Conservation (phyloP, 2,888 invertebrate species). For the Drosophila colorata region DNA sequence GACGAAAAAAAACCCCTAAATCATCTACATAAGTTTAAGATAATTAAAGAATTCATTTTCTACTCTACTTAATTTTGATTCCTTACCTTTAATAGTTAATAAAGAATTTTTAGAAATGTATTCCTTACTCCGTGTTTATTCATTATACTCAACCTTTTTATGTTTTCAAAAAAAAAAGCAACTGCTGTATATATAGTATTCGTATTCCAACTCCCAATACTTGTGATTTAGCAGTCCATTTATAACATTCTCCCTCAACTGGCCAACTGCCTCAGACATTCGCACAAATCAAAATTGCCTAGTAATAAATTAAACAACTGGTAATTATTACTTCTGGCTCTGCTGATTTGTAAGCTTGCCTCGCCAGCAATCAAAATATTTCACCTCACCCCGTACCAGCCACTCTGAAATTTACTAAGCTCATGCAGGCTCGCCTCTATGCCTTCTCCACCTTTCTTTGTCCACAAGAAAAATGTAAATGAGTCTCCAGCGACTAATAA, state of each 20-base stretch:
- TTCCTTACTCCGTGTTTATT: background rate
- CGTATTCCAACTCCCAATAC: background rate
- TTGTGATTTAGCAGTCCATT: background rate
- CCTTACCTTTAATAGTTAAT: background rate
- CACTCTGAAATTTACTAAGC: background rate
- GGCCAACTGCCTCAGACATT: background rate
- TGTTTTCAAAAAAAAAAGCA: no score
- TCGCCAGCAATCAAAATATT: conserved; percentile 44
- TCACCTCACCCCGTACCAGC: conserved; percentile 11
- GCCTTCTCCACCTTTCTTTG: conserved; percentile 18
- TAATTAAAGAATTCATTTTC: background rate
- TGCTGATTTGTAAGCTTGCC: conserved; percentile 11
- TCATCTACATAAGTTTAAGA: conserved; percentile 31
- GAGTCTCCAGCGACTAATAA: conserved; percentile 83
- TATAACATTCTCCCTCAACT: conserved; percentile 1
- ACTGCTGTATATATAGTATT: background rate
- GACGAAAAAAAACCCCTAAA: conserved; percentile 10
- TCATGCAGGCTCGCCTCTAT: background rate
- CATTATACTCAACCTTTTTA: no score
- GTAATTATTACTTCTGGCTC: conserved; percentile 69
- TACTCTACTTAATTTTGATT: background rate
- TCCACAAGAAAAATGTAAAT: conserved; percentile 72
- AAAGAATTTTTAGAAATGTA: background rate
- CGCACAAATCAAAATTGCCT: conserved; percentile 67
- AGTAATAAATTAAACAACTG: conserved; percentile 74